Evolutionary conservation across 2,113 vertebrate species (phyloP).

Genomic region (Carettochelys insculpta): DNA sequence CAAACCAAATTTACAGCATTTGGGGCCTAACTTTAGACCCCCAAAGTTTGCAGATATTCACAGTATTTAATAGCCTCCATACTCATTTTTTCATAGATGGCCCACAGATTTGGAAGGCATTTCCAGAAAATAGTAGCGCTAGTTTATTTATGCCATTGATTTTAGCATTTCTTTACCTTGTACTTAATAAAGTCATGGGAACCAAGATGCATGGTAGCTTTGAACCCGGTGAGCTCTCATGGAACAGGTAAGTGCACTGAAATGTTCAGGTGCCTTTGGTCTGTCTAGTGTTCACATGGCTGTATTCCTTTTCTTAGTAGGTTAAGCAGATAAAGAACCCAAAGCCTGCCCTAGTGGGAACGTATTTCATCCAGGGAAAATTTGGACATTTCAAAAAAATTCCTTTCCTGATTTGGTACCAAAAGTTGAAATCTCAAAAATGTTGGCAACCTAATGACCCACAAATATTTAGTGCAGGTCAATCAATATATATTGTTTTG

Average conservation of each 20-base stretch:
- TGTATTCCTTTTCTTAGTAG: background rate
- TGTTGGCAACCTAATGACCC: background rate
- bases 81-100: background rate
- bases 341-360: background rate
- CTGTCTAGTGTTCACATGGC: background rate
- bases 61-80: background rate
- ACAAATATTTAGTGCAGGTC: background rate
- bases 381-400: background rate
- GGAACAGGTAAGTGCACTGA: background rate
- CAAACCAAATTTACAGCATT: background rate
- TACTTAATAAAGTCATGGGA: too few species aligned
- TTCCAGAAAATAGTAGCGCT: background rate
- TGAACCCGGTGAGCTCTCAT: background rate
- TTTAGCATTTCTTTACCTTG: background rate
- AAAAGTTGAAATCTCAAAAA: background rate
- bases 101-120: rapidly evolving
- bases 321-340: background rate
- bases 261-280: background rate
- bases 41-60: background rate
- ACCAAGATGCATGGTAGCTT: background rate
- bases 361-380: background rate
- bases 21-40: background rate
- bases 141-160: background rate
- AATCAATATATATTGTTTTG: background rate
- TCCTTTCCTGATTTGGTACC: background rate